Evolutionary conservation across 2,888 invertebrate species (phyloP), one percentile per base, ranked within the genome.

Genomic region (Conomelus anceps): DNA sequence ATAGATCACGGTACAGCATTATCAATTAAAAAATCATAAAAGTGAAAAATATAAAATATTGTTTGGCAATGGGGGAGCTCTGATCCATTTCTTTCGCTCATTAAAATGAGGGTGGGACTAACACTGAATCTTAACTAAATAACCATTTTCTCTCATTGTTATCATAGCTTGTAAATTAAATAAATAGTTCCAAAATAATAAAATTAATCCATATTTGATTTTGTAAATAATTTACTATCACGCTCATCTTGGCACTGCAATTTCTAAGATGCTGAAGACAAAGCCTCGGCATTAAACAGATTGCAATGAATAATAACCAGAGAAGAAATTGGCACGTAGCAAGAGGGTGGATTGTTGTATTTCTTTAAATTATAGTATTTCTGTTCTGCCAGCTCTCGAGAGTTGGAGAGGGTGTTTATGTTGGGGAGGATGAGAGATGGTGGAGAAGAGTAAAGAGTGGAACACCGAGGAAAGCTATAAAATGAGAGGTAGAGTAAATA

Each of bases 401-500:
- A n/a, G 20, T 7, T n/a, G 63, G n/a, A 63, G 63, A 63, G 63
- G 63, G 63, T 63, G 63, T 63, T 63, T n/a, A 63, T 7, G 63
- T 63, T 63, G 63, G 13, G n/a, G n/a, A n/a, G 63, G 63, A 63
- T 63, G 63, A 63, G 63, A 63, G 63, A 63, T 63, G 63, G 7
- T 63, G 63, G 63, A 63, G 63, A 63, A 63, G 63, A 63, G 63
- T 63, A 63, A 63, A 63, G 63, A 63, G n/a, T 63, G 63, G 63
- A 63, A 63, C 63, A 63, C 63, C 23, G 85, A 24, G 86, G 29
- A 24, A 86, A 86, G 86, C 86, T 26, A 86, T 86, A 86, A 86
- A 86, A 86, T 86, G 86, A 86, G 86, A 26, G 86, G 23, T 24
- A 24, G 23, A 29, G 86, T 86, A 86, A 86, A 86, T 86, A 86